These are phyloP conservation scores for Neoarius graeffei DNA, from an alignment of 2,113 vertebrate genomes.

Conservation along the genomic window DNA sequence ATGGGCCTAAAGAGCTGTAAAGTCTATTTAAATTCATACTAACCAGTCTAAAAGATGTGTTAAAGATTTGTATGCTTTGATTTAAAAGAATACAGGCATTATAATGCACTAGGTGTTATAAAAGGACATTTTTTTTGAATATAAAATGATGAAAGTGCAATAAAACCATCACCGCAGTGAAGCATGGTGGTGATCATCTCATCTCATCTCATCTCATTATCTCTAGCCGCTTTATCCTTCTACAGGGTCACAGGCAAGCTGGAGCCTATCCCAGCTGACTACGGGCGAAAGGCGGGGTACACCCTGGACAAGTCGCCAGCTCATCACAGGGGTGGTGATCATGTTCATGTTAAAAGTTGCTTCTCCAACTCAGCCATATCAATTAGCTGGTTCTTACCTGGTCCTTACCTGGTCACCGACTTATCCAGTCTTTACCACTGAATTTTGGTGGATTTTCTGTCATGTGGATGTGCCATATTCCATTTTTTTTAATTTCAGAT, in stretches of 20 bases:
- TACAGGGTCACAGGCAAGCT: too few relatives aligned
- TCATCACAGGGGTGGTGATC: too few relatives aligned
- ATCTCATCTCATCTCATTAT: too few relatives aligned
- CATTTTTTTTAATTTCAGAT: background rate
- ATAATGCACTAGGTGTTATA: background rate
- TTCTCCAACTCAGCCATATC: background rate
- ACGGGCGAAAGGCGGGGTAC: too few relatives aligned
- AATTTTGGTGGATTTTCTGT: background rate
- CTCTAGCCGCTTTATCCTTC: too few relatives aligned
- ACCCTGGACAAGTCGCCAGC: too few relatives aligned
- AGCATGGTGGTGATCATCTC: background rate
- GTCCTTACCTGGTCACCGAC: background rate
- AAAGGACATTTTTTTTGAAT: too few relatives aligned
- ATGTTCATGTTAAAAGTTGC: background rate
- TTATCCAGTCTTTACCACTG: background rate
- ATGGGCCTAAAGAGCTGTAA: background rate
- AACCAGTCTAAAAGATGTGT: background rate
- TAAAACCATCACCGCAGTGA: background rate
- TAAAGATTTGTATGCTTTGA: background rate
- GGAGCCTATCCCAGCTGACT: too few relatives aligned
- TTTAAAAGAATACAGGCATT: background rate
- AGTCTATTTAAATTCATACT: background rate
- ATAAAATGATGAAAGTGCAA: background rate
- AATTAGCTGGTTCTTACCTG: background rate
- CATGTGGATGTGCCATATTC: background rate